These are phyloP conservation scores for Timandra comae DNA, from an alignment of 2,888 invertebrate species.

Conservation along the genomic window DNA sequence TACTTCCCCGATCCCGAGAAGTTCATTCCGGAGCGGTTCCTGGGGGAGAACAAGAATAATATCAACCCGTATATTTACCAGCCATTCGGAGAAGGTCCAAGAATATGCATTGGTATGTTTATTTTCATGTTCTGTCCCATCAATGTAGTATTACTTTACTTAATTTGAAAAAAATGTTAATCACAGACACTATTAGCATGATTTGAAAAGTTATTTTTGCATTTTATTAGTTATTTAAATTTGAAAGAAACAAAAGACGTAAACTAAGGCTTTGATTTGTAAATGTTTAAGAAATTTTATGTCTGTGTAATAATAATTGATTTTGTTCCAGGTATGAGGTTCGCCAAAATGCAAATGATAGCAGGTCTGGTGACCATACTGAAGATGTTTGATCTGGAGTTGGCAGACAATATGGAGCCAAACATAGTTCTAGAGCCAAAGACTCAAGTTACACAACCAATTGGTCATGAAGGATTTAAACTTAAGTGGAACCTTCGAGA, in stretches of 20 bases:
- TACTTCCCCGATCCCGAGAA: conserved; percentile 47
- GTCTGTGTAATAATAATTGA: no score
- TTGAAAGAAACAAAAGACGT: no score
- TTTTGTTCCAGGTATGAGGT: conserved; percentile 13
- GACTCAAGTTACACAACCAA: neutral
- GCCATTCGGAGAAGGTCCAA: conserved; percentile 57
- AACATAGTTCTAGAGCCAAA: neutral
- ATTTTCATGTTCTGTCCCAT: no score
- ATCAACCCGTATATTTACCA: conserved; percentile 47
- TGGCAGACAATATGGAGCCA: conserved; percentile 3
- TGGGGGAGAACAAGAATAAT: conserved; percentile 32
- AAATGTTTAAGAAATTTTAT: no score
- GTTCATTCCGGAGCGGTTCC: conserved; percentile 49
- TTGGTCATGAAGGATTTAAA: neutral
- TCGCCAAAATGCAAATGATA: conserved; percentile 25
- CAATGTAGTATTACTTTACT: no score
- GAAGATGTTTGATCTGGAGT: conserved; percentile 20
- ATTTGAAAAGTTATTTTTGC: no score
- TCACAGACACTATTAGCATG: no score
- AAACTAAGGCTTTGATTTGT: no score
- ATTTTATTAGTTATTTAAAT: no score
- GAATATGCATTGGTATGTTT: conserved; percentile 51
- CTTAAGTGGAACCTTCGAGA: conserved; percentile 2
- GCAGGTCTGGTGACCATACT: conserved; percentile 23
- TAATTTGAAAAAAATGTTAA: no score